Evolutionary conservation across 1,140 invertebrate genomes (phyloP).

Genomic region (Drosophila pectinifera): DNA sequence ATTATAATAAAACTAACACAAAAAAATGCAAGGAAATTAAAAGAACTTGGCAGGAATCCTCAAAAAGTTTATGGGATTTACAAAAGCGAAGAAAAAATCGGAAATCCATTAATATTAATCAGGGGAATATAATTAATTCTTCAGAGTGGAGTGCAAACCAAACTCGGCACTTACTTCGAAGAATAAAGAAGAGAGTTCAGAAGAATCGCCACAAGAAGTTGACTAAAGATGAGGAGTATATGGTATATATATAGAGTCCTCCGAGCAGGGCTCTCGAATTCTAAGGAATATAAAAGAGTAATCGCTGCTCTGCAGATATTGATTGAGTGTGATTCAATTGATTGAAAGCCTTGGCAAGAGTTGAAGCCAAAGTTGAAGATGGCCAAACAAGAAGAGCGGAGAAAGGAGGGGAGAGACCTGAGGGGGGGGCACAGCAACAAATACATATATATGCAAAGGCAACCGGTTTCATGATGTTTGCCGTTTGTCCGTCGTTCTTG

Average conservation of each 20-base stretch:
- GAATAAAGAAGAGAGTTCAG: background rate
- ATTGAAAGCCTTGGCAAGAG: conserved; percentile 35
- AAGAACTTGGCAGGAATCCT: background rate
- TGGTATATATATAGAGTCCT: background rate
- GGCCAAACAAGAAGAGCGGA: background rate
- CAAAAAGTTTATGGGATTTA: background rate
- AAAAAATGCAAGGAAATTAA: no score
- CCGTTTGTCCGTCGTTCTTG: no score
- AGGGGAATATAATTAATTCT: background rate
- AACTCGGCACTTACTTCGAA: background rate
- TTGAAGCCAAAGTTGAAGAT: conserved; percentile 25
- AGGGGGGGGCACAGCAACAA: conserved; percentile 2
- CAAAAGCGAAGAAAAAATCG: background rate
- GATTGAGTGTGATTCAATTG: conserved; percentile 48
- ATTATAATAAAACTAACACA: no score
- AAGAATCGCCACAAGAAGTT: background rate
- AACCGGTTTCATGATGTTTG: conserved; percentile 60
- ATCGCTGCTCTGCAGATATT: conserved; percentile 15
- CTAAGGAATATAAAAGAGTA: conserved; percentile 2
- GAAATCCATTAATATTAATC: background rate
- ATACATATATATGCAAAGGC: conserved; percentile 48
- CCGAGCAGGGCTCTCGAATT: background rate
- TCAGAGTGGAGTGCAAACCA: background rate
- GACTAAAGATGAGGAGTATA: background rate
- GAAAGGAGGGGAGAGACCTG: background rate